Conservation (phyloP, 2,113 vertebrate species). For the Sebastes schlegelii region DNA sequence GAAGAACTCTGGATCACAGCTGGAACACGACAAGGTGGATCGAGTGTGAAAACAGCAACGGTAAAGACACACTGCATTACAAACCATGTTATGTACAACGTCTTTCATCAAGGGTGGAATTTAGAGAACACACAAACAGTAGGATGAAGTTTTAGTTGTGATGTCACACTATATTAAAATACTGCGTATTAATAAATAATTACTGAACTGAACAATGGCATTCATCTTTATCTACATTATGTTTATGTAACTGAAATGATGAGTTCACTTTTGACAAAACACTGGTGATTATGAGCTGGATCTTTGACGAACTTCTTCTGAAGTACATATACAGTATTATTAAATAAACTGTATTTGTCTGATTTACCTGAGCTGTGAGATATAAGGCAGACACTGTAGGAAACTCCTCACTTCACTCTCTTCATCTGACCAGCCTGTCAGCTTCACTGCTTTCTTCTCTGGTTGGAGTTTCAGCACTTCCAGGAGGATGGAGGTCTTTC, state of each 20-base stretch:
- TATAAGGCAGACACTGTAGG: too few species aligned
- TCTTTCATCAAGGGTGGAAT: neutral
- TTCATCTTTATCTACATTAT: neutral
- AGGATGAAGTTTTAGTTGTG: neutral
- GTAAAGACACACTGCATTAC: neutral
- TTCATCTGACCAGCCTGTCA: too few species aligned
- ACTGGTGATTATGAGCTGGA: neutral
- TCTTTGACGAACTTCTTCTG: neutral
- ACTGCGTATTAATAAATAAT: neutral
- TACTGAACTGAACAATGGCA: neutral
- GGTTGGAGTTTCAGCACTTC: too few species aligned
- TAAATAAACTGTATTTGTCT: neutral
- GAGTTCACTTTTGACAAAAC: too few species aligned
- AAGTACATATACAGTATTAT: neutral
- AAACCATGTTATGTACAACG: neutral
- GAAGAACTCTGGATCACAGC: slow-evolving; percentile 44
- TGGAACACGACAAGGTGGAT: neutral
- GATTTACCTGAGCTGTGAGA: neutral
- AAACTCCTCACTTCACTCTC: too few species aligned
- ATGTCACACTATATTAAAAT: neutral
- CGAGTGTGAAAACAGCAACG: neutral
- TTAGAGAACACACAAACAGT: neutral
- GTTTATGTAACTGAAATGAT: neutral
- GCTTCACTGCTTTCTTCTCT: too few species aligned
- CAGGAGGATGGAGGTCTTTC: too few species aligned